A percentile compares a stretch with the other conserved stretches of the same genome.
Conservation (phyloP, 2,797 vertebrate genomes). For the Passerculus sandwichensis region DNA sequence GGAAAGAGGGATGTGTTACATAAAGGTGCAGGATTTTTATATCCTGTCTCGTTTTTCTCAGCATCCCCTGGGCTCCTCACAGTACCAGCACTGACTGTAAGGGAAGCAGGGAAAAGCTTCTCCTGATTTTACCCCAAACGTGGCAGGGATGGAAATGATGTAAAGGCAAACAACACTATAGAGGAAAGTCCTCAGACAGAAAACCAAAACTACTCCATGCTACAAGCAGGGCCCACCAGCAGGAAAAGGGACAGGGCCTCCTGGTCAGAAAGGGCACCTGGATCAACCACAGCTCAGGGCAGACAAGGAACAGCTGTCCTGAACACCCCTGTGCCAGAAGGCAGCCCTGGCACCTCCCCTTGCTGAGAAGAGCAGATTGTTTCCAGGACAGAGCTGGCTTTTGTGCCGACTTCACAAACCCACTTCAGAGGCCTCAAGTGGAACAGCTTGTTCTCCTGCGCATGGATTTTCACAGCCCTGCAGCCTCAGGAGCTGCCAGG, state of each 20-base stretch:
- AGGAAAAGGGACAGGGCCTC: neutral
- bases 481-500: neutral
- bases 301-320: neutral
- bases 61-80: neutral
- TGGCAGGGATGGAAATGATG: neutral
- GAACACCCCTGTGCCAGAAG: neutral
- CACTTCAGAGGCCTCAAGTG: neutral
- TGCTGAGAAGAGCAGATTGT: neutral
- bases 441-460: constrained; percentile 43
- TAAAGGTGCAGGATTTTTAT: neutral
- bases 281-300: neutral
- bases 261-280: neutral
- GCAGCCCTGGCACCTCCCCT: neutral
- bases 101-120: neutral
- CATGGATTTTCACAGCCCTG: neutral
- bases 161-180: neutral
- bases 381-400: constrained; percentile 24
- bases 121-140: neutral
- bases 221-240: neutral
- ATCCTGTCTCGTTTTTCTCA: neutral
- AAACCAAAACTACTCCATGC: neutral
- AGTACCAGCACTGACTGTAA: neutral
- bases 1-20: neutral
- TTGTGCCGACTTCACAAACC: neutral
- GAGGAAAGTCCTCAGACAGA: neutral